These are phyloP conservation scores for Pyrocoelia pectoralis DNA, from an alignment of 2,888 invertebrate genomes.

Conservation along the genomic window DNA sequence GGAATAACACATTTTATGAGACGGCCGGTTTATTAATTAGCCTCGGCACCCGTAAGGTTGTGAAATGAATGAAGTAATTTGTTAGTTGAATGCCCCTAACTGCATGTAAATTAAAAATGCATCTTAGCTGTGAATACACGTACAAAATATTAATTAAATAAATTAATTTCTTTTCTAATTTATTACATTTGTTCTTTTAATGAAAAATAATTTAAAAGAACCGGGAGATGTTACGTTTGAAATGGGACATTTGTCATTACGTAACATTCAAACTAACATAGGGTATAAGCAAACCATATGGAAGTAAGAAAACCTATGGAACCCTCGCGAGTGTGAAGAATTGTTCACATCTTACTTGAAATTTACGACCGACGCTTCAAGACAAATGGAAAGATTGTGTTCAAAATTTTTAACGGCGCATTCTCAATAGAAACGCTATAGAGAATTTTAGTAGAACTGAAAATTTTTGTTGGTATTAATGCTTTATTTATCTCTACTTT, in stretches of 20 bases:
- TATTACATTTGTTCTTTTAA: conserved; percentile 5
- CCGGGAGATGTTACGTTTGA: background rate
- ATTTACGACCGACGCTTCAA: conserved; percentile 78
- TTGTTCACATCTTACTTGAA: conserved; percentile 71
- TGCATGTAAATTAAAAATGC: conserved; percentile 39
- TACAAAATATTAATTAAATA: conserved; percentile 22
- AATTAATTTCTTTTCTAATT: conserved; percentile 17
- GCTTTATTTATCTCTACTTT: conserved; percentile 9
- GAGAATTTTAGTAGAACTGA: conserved; percentile 20
- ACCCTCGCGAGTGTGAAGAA: conserved; percentile 48
- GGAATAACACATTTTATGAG: conserved; percentile 26
- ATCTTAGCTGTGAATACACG: conserved; percentile 24
- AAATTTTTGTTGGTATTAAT: conserved; percentile 17
- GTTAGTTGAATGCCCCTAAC: conserved; percentile 33
- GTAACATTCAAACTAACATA: conserved; percentile 25
- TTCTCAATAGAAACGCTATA: conserved; percentile 56
- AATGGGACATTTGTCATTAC: conserved; percentile 17
- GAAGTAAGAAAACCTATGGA: conserved; percentile 33
- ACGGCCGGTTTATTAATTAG: conserved; percentile 37
- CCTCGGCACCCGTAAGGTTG: conserved; percentile 31
- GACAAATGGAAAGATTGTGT: conserved; percentile 82
- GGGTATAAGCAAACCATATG: conserved; percentile 34
- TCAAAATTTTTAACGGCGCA: conserved; percentile 82
- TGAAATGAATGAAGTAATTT: conserved; percentile 37
- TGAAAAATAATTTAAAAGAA: conserved; percentile 7